phyloP scores from a whole-genome alignment of 1,140 invertebrate species.

The Catajapyx aquilonaris region DNA sequence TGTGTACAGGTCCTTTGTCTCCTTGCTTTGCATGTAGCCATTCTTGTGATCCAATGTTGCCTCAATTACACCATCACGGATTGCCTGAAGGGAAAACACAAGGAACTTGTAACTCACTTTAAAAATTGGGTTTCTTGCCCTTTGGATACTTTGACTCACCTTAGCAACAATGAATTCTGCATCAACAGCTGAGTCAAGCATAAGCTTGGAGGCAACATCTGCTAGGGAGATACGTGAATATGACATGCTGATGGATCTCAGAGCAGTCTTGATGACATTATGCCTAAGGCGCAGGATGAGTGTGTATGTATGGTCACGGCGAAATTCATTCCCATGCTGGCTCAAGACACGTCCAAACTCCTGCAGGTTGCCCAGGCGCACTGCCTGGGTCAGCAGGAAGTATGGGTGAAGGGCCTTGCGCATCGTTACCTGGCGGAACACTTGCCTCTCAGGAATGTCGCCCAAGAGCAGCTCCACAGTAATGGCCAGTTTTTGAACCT shows the following conservation, averaged over 20 bases:
- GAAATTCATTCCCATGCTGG: conserved; percentile 69
- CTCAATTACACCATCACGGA: conserved; percentile 95
- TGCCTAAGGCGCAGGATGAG: conserved; percentile 83
- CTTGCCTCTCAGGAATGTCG: conserved; percentile 85
- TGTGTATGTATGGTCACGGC: conserved; percentile 80
- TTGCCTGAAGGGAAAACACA: conserved; percentile 36
- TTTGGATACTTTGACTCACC: too few species aligned
- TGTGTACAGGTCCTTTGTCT: conserved; percentile 91
- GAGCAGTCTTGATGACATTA: conserved; percentile 98
- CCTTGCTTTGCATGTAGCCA: conserved; percentile 92
- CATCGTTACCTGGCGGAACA: conserved; percentile 69
- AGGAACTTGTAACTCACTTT: background rate
- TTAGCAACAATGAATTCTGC: conserved; percentile 99
- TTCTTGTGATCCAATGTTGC: conserved; percentile 87
- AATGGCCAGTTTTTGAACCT: conserved; percentile 80
- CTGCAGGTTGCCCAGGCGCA: conserved; percentile 80
- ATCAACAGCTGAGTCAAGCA: conserved; percentile 86
- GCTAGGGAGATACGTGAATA: conserved; percentile 90
- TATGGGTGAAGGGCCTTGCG: conserved; percentile 79
- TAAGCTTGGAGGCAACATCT: conserved; percentile 84
- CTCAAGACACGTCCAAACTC: conserved; percentile 86
- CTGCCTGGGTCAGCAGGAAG: conserved; percentile 42
- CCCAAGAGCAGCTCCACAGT: conserved; percentile 89
- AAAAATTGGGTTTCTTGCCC: background rate
- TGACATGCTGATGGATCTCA: conserved; percentile 86